Percentiles rank a stretch among this genome's conserved stretches.
phyloP scores from a whole-genome alignment of 2,888 invertebrate species.

The Hydroisotoma schaefferi region DNA sequence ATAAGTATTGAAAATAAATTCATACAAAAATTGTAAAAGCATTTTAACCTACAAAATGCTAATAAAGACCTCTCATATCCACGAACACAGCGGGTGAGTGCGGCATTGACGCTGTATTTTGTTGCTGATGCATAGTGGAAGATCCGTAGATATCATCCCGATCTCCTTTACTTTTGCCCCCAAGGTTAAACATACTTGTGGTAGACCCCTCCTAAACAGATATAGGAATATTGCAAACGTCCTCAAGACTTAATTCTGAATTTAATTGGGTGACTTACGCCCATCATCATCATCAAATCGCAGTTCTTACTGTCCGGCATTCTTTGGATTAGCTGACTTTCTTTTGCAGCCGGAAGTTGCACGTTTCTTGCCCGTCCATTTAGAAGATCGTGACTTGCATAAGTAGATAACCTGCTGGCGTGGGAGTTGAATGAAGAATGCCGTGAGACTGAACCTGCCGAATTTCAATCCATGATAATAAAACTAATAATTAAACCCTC shows the following conservation, averaged over 20 bases:
- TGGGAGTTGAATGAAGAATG: slow-evolving; percentile 95
- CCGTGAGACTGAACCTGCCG: slow-evolving; percentile 61
- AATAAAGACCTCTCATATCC: slow-evolving; percentile 4
- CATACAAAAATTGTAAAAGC: slow-evolving; percentile 1
- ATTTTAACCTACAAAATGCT: background rate
- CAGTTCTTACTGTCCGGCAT: slow-evolving; percentile 8
- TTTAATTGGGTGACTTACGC: background rate
- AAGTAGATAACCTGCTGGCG: slow-evolving; percentile 78
- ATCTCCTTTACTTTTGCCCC: too few species aligned
- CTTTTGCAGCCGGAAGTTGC: slow-evolving; percentile 67
- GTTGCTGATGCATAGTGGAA: too few species aligned
- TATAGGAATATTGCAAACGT: too few species aligned
- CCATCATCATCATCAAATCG: background rate
- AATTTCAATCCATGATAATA: background rate
- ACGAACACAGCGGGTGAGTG: too few species aligned
- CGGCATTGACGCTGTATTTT: too few species aligned
- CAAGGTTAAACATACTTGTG: too few species aligned
- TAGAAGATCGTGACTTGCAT: slow-evolving; percentile 88
- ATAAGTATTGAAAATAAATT: slow-evolving; percentile 36
- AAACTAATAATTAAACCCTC: background rate
- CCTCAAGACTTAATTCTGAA: too few species aligned
- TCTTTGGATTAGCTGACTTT: slow-evolving; percentile 68
- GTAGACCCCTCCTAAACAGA: too few species aligned
- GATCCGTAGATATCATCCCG: too few species aligned
- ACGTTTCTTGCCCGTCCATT: slow-evolving; percentile 54